Evolutionary conservation across 2,797 vertebrate genomes (phyloP).

Genomic region (Buphagus erythrorhynchus): DNA sequence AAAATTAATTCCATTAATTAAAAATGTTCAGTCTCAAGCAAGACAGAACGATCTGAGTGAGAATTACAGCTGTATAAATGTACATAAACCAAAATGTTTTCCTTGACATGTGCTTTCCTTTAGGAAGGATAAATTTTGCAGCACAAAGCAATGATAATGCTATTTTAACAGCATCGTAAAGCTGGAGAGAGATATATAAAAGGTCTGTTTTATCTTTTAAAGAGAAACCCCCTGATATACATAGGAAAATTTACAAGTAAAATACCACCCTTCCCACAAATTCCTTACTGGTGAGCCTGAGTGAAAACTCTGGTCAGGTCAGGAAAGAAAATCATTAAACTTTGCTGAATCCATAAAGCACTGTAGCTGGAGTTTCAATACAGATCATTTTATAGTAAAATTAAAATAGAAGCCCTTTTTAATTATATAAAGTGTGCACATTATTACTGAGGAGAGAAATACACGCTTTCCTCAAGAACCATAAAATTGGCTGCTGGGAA

Average conservation of each 20-base stretch:
- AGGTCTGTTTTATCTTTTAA: conserved; percentile 1
- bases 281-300: conserved; percentile 13
- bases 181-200: background rate
- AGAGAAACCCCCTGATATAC: background rate
- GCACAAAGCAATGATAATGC: background rate
- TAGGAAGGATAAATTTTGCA: conserved; percentile 26
- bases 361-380: conserved; percentile 1
- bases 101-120: conserved; percentile 15
- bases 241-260: conserved; percentile 23
- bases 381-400: conserved; percentile 58
- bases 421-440: conserved; percentile 61
- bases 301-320: background rate
- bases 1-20: conserved; percentile 71
- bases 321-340: conserved; percentile 32
- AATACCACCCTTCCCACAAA: background rate
- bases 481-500: conserved; percentile 66
- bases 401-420: conserved; percentile 70
- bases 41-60: conserved; percentile 18
- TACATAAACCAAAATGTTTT: conserved; percentile 33
- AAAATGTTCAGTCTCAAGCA: conserved; percentile 56
- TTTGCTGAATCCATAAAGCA: conserved; percentile 4
- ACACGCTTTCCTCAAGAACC: conserved; percentile 50
- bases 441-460: conserved; percentile 60
- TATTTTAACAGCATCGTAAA: background rate
- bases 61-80: conserved; percentile 32